Percentiles rank a stretch among this genome's conserved stretches.
These are phyloP conservation scores for Rhincodon typus DNA, from an alignment of 2,797 vertebrate genomes.

Conservation along the genomic window DNA sequence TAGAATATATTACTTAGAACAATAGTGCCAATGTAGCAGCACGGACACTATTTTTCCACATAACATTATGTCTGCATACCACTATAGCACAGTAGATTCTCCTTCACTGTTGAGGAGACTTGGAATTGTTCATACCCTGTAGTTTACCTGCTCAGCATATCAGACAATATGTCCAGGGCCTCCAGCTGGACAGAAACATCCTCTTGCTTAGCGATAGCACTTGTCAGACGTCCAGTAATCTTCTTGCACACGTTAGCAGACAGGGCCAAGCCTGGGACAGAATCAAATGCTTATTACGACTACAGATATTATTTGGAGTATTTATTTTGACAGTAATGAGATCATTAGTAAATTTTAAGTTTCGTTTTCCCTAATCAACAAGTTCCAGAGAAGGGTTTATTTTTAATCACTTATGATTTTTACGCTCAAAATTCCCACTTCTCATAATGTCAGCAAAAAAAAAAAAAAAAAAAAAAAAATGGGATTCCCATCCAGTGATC, in stretches of 20 bases:
- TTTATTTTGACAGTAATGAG: background rate
- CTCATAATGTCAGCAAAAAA: no score
- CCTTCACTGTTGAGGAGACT: background rate
- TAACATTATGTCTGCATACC: background rate
- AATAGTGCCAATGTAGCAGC: background rate
- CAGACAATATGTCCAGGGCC: conserved; percentile 88
- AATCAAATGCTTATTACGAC: background rate
- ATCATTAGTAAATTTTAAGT: background rate
- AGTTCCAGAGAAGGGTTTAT: background rate
- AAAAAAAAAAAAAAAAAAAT: background rate
- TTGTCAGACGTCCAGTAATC: conserved; percentile 84
- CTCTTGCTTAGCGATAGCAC: conserved; percentile 80
- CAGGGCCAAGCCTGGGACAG: conserved; percentile 66
- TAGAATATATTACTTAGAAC: background rate
- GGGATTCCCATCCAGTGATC: background rate
- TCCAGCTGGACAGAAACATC: conserved; percentile 86
- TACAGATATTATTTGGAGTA: background rate
- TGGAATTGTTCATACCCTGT: background rate
- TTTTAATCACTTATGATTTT: background rate
- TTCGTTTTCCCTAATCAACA: background rate
- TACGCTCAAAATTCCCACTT: background rate
- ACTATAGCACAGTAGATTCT: background rate
- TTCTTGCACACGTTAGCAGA: conserved; percentile 80
- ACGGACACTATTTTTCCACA: background rate
- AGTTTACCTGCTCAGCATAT: conserved; percentile 86